Base-by-base conservation (phyloP, 2,113 vertebrate genomes). In the Mirounga angustirostris region DNA sequence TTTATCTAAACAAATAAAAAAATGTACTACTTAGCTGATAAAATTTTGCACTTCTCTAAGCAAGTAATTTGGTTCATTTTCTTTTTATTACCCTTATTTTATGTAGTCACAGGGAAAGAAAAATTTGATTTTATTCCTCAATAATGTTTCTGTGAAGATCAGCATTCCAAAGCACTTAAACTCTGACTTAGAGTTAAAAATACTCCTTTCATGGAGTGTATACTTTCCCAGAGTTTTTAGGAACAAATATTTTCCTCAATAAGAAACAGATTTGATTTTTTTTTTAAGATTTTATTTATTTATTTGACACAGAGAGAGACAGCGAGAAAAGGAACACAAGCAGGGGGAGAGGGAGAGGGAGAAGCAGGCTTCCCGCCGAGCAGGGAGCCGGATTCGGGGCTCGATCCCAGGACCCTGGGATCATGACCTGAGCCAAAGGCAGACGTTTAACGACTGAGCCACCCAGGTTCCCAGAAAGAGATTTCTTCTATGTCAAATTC, bases 1-100 rank as follows among this genome's bases (percentile, higher is more conserved):
- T 93, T 96, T 95, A 89, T 73, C 89, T 95, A 91, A 95, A 87
- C 43, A 95, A 87, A 91, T 28, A 97, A 58, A 93, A 84, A 96
- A 80, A 67, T 73, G 4, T 36, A 84, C 94, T 50, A 63, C 21
- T 79, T 21, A 46, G 16, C 67, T 83, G 36, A 73, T 80, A 96
- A 95, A 93, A 24, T n/a, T 43, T n/a, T 74, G 40, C 14, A 96
- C 76, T 71, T 89, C 30, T 80, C 28, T 92, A 78, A 94, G 50
- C 13, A 91, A 40, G 36, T 95, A 97, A 94, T 85, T 94, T 21
- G 5, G 36, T 33, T 50, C n/a, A 91, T 84, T 89, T 93, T 96
- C 14, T 71, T 65, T 88, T 92, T 59, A 87, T 83, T 84, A 15
- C 11, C 78, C 12, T 78, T 83, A 36, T 54, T 89, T 69, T 59